Conservation (phyloP, 2,113 vertebrate genomes). For the Petroica traversi region DNA sequence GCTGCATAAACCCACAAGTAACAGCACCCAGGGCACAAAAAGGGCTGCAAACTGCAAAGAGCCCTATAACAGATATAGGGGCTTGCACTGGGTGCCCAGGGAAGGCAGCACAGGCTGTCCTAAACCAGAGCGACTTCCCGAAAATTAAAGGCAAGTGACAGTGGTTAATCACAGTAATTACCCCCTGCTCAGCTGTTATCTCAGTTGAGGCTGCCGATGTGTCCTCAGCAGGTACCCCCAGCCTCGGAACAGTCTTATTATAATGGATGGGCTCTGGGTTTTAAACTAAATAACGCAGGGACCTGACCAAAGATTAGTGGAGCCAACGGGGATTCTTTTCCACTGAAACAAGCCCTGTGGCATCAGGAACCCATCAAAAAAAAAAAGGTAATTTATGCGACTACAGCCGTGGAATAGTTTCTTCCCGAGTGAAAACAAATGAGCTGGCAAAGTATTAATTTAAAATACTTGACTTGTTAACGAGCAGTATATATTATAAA, state of each 20-base stretch:
- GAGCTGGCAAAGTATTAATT: constrained; percentile 49
- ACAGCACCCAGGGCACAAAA: background rate
- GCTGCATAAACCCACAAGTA: background rate
- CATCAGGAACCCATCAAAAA: constrained; percentile 12
- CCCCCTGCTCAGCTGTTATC: background rate
- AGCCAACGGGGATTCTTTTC: background rate
- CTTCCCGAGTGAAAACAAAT: constrained; percentile 26
- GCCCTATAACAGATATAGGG: fast-evolving
- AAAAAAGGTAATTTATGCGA: constrained; percentile 9
- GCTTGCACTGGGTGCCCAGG: background rate
- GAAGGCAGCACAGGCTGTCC: background rate
- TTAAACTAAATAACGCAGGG: background rate
- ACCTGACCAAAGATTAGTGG: background rate
- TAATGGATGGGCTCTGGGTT: constrained; percentile 15
- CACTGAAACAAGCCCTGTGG: constrained; percentile 14
- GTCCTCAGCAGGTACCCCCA: background rate
- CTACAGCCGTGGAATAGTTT: background rate
- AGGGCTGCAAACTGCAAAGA: background rate
- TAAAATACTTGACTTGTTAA: constrained; percentile 45
- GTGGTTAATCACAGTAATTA: constrained; percentile 23
- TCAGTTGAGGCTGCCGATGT: background rate
- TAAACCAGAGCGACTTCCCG: background rate
- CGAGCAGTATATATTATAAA: background rate
- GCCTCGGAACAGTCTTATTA: background rate
- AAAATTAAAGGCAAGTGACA: background rate